Conservation (phyloP, 2,797 vertebrate genomes). For the Gymnocypris eckloni region DNA sequence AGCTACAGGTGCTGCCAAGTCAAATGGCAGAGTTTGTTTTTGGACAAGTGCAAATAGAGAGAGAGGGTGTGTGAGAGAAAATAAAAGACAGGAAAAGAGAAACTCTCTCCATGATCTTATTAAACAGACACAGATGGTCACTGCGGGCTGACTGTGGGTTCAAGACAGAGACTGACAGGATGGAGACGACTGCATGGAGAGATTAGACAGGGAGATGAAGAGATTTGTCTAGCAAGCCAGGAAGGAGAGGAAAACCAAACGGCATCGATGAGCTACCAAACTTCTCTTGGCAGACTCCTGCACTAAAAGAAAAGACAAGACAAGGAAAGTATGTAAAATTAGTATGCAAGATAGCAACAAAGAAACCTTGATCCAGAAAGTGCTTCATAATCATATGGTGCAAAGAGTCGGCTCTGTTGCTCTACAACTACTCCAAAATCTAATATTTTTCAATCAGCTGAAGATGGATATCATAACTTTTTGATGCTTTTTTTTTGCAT, state of each 20-base stretch:
- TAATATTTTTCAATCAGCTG: not conserved
- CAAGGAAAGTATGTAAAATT: constrained; percentile 7
- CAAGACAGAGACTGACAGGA: constrained; percentile 3
- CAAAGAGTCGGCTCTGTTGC: not conserved
- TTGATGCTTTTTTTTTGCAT: constrained; percentile 7
- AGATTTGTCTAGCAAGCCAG: constrained; percentile 31
- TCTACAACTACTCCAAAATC: not conserved
- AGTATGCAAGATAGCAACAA: not conserved
- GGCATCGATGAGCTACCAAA: not conserved
- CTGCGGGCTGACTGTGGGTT: constrained; percentile 22
- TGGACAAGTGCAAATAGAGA: constrained; percentile 72
- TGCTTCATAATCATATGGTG: not conserved
- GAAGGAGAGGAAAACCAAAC: constrained; percentile 19
- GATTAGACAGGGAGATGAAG: constrained; percentile 36
- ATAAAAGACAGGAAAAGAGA: constrained; percentile 25
- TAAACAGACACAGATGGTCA: constrained; percentile 42
- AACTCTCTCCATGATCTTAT: constrained; percentile 48
- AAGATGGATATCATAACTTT: not conserved
- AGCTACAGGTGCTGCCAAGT: constrained; percentile 70
- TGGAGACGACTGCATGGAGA: constrained; percentile 16
- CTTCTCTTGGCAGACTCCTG: not conserved
- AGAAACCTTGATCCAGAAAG: not conserved
- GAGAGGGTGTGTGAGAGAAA: constrained; percentile 25
- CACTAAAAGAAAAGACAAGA: constrained; percentile 4
- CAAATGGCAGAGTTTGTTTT: constrained; percentile 78